These are phyloP conservation scores for Neodiprion fabricii DNA, from an alignment of 1,140 invertebrate species.

Conservation along the genomic window DNA sequence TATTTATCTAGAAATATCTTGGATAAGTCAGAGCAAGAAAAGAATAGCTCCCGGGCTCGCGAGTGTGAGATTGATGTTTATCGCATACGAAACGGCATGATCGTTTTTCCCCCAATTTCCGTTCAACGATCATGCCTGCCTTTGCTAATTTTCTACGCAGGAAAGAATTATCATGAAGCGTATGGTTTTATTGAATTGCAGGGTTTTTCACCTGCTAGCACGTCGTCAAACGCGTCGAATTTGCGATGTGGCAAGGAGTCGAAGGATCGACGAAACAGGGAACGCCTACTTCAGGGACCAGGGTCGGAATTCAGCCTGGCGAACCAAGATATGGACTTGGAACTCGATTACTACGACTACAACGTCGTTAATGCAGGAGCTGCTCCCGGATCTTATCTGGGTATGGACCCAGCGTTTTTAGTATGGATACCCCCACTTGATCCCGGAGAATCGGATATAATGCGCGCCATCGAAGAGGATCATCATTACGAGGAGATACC, in stretches of 20 bases:
- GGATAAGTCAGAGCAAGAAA: too few relatives aligned
- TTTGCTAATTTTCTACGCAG: too few relatives aligned
- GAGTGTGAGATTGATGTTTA: too few relatives aligned
- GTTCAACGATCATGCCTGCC: too few relatives aligned
- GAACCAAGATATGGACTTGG: slow-evolving; percentile 75
- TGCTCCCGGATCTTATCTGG: slow-evolving; percentile 81
- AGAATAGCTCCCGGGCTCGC: too few relatives aligned
- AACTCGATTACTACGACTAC: slow-evolving; percentile 89
- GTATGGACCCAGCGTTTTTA: slow-evolving; percentile 86
- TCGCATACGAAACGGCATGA: neutral
- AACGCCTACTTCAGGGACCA: slow-evolving; percentile 69
- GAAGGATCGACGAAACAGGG: slow-evolving; percentile 78
- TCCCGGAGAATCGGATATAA: slow-evolving; percentile 44
- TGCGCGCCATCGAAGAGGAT: slow-evolving; percentile 32
- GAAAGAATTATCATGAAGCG: neutral
- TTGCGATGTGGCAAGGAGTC: slow-evolving; percentile 68
- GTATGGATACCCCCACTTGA: slow-evolving; percentile 84
- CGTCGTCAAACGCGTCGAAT: slow-evolving; percentile 63
- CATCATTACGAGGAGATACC: slow-evolving; percentile 35
- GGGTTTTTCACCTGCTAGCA: slow-evolving; percentile 72
- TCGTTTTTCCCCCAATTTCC: neutral
- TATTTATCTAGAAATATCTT: too few relatives aligned
- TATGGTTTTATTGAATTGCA: slow-evolving; percentile 45
- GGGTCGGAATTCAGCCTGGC: slow-evolving; percentile 81
- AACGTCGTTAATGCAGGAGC: slow-evolving; percentile 81